phyloP scores from a whole-genome alignment of 1,140 invertebrate species.

The Caligus rogercresseyi region DNA sequence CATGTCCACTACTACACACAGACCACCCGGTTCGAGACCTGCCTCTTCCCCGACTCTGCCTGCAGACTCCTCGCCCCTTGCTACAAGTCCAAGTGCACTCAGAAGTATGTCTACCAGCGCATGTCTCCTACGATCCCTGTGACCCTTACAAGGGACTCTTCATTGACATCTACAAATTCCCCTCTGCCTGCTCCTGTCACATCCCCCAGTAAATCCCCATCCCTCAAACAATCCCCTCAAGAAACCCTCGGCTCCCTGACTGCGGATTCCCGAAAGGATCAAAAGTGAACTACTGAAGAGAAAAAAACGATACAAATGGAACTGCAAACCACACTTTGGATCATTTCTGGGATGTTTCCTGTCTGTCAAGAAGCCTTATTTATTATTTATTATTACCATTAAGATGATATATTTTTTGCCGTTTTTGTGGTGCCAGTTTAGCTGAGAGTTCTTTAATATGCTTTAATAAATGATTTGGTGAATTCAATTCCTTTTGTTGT shows the following conservation, averaged over 20 bases:
- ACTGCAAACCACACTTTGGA: not conserved
- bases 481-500: not conserved
- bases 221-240: not conserved
- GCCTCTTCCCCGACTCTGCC: conserved; percentile 24
- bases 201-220: conserved; percentile 20
- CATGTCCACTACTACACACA: conserved; percentile 25
- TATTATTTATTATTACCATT: not conserved
- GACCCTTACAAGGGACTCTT: conserved; percentile 26
- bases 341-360: too few species aligned
- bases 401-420: not conserved
- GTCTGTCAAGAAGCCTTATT: not conserved
- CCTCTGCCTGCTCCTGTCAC: conserved; percentile 26
- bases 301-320: not conserved
- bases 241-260: too few species aligned
- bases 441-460: not conserved
- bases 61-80: conserved; percentile 26
- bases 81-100: conserved; percentile 25
- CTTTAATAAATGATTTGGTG: not conserved
- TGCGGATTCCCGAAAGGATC: too few species aligned
- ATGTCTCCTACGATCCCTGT: conserved; percentile 26
- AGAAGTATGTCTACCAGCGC: conserved; percentile 26
- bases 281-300: not conserved
- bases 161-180: conserved; percentile 26
- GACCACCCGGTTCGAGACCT: conserved; percentile 25
- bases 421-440: not conserved